Evolutionary conservation across 2,888 invertebrate species (phyloP).

Genomic region (Dastarcus helophoroides): DNA sequence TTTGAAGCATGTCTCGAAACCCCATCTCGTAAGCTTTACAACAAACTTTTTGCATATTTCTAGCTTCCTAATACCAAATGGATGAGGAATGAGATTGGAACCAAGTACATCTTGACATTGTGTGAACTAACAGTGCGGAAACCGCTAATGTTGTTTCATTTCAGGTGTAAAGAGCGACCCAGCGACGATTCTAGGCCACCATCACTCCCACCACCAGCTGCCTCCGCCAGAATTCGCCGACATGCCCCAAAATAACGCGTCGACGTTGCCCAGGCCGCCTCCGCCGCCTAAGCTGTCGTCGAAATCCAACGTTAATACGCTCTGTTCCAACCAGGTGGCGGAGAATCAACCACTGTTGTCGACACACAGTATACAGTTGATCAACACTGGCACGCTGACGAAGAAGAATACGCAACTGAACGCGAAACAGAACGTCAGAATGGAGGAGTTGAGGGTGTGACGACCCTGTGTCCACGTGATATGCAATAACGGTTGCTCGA

Average conservation of each 20-base stretch:
- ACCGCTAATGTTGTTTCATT: conserved; percentile 4
- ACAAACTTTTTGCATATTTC: too few species aligned
- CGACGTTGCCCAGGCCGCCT: conserved; percentile 61
- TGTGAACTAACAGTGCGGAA: too few species aligned
- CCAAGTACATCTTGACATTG: too few species aligned
- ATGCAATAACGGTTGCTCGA: conserved; percentile 25
- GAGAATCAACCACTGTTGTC: conserved; percentile 61
- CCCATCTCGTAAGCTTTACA: too few species aligned
- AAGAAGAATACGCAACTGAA: conserved; percentile 62
- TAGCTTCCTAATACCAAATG: too few species aligned
- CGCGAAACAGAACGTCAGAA: conserved; percentile 47
- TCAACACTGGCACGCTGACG: conserved; percentile 64
- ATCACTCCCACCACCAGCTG: conserved; percentile 66
- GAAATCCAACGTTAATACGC: conserved; percentile 46
- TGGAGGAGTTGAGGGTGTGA: conserved; percentile 82
- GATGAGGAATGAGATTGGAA: too few species aligned
- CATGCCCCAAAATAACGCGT: conserved; percentile 57
- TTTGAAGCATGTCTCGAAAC: too few species aligned
- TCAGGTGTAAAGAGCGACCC: conserved; percentile 53
- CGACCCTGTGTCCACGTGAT: conserved; percentile 33
- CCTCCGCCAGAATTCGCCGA: conserved; percentile 79
- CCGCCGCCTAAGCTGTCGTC: conserved; percentile 53
- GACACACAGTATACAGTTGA: conserved; percentile 66
- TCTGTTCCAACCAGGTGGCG: conserved; percentile 45
- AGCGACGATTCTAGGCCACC: conserved; percentile 61